A percentile compares a stretch with the other conserved stretches of the same genome.
These are phyloP conservation scores for Mormoops blainvillei DNA, from an alignment of 2,113 vertebrate species.

Conservation along the genomic window DNA sequence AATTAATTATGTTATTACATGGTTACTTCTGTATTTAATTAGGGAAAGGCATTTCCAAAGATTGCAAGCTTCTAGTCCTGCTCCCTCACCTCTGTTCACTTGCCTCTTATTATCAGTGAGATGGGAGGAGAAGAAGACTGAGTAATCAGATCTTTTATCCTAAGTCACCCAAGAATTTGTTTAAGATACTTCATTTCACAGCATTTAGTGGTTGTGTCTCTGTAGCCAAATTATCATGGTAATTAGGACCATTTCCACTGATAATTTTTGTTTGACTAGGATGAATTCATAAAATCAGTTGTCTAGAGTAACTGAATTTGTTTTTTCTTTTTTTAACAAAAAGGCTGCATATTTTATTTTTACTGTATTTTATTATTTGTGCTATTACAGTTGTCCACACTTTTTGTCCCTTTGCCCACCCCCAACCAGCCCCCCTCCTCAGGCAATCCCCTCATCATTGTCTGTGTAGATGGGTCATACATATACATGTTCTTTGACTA, in stretches of 20 bases:
- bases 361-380: too few species aligned
- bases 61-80: neutral
- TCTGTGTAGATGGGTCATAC: too few species aligned
- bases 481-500: too few species aligned
- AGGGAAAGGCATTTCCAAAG: neutral
- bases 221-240: neutral
- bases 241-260: neutral
- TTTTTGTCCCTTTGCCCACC: too few species aligned
- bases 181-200: neutral
- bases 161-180: neutral
- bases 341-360: too few species aligned
- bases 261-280: neutral
- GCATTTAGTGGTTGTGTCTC: neutral
- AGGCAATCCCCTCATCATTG: too few species aligned
- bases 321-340: neutral
- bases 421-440: too few species aligned
- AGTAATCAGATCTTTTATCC: neutral
- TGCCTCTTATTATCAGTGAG: neutral
- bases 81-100: neutral
- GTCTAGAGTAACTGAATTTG: neutral
- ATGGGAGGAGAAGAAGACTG: neutral
- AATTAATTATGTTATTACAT: neutral
- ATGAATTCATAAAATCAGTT: constrained; percentile 2
- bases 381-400: too few species aligned
- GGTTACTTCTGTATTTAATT: neutral